phyloP scores from a whole-genome alignment of 64 coral and sea anemone species.

The Stichodactyla mertensii region DNA sequence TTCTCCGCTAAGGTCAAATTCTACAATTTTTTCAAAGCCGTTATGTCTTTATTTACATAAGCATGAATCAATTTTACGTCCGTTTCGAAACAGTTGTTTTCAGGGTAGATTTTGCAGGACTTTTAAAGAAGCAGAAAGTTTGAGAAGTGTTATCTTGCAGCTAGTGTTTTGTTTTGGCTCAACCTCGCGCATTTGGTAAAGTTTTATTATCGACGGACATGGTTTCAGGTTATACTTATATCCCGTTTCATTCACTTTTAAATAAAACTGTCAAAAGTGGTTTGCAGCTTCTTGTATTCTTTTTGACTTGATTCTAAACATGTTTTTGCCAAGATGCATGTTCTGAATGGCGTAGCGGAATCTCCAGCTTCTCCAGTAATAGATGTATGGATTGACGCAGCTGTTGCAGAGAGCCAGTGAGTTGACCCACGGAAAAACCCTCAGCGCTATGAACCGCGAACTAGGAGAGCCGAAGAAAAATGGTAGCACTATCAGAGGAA shows the following conservation, averaged over 20 bases:
- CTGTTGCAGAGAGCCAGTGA: slow-evolving; percentile 70
- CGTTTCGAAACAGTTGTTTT: neutral
- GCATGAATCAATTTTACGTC: neutral
- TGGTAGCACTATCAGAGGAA: slow-evolving; percentile 59
- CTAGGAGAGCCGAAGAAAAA: slow-evolving; percentile 35
- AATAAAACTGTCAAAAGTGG: neutral
- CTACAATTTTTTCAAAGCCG: neutral
- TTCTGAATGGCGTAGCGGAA: slow-evolving; percentile 51
- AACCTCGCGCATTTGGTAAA: too few species aligned
- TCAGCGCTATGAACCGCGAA: neutral
- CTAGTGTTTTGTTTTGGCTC: neutral
- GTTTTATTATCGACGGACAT: too few species aligned
- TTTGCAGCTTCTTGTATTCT: neutral
- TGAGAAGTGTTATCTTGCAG: neutral
- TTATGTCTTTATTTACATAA: neutral
- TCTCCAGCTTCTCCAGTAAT: slow-evolving; percentile 80
- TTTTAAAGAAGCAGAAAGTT: neutral
- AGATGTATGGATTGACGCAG: slow-evolving; percentile 70
- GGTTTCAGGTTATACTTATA: neutral
- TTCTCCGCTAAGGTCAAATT: neutral
- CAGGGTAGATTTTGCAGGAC: neutral
- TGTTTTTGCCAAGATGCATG: slow-evolving; percentile 22
- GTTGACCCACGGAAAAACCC: slow-evolving; percentile 78
- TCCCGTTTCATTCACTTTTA: neutral
- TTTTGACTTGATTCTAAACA: neutral